These are phyloP conservation scores for Peromyscus maniculatus DNA, from an alignment of 2,113 vertebrate genomes.

Conservation along the genomic window DNA sequence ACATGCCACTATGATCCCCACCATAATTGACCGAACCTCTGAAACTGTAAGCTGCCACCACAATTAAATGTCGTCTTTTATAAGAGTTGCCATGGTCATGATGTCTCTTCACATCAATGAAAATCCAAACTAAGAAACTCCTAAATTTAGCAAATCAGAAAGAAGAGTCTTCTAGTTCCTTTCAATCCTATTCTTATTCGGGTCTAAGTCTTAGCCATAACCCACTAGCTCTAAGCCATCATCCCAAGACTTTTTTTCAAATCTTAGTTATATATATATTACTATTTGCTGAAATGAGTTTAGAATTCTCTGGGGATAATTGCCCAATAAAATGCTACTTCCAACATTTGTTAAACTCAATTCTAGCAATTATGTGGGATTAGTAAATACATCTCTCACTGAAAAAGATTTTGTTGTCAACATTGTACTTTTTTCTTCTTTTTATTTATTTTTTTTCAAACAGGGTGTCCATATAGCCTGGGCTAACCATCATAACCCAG, in stretches of 20 bases:
- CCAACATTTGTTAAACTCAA: background rate
- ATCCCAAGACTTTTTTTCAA: background rate
- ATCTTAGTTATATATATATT: slow-evolving; percentile 19
- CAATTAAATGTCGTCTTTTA: background rate
- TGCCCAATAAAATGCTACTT: slow-evolving; percentile 54
- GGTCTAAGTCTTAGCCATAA: background rate
- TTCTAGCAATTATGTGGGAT: slow-evolving; percentile 28
- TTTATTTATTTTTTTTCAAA: background rate
- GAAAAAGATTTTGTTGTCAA: background rate
- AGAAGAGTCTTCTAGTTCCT: background rate
- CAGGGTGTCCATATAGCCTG: background rate
- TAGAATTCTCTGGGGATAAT: slow-evolving; percentile 45
- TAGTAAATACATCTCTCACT: slow-evolving; percentile 34
- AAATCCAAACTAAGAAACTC: background rate
- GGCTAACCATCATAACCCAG: background rate
- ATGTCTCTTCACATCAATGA: background rate
- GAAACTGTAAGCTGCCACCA: background rate
- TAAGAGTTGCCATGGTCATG: background rate
- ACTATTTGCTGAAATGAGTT: slow-evolving; percentile 45
- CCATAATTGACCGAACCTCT: background rate
- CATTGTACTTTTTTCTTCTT: background rate
- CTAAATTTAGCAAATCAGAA: slow-evolving; percentile 39
- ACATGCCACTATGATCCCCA: background rate
- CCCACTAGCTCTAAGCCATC: background rate
- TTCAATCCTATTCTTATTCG: background rate